Base-by-base conservation (phyloP, 2,113 vertebrate genomes). In the Alligator mississippiensis region DNA sequence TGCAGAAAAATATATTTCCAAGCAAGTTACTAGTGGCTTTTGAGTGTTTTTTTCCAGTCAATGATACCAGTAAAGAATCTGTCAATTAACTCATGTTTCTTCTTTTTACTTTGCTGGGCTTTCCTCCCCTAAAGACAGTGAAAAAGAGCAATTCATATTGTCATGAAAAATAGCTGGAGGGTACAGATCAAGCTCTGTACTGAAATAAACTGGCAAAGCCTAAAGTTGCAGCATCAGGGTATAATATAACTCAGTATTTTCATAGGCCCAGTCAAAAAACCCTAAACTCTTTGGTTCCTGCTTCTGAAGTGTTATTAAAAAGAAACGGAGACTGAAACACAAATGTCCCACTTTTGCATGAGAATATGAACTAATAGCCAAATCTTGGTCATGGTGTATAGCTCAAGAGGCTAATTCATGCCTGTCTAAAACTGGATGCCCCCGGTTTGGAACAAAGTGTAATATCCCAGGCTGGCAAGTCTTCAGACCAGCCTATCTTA, bases 161-260 rank as follows among this genome's bases (percentile, higher is more conserved):
- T 13, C 82, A 90, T 82, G 87, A 87, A 95, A 97, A 94, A 92
- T 0, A 89, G 93, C 92, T 30, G 72, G 90, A 72, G 93, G 90
- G 9, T 77, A 66, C 38, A 82, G 92, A 94, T 80, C 87, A 93
- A 92, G 94, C 95, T 96, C 94, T 94, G 87, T 66, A 84, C 70
- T 76, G 82, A 93, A 88, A 94, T 94, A 92, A 84, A 96, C 94
- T 94, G 90, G 80, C 91, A 93, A 82, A 93, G 94, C 89, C 93
- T 82, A n/a, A 90, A 94, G 88, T 96, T 96, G 89, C 95, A 96
- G 96, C 96, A 94, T 95, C 93, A 89, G 83, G 93, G 17, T 47
- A 57, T 74, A 92, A 89, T 96, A 96, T 96, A 90, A 93, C 90
- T 94, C 93, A 85, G 92, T 93, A 94, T 92, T 96, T 91, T 88